These are phyloP conservation scores for Acromyrmex charruanus DNA, from an alignment of 1,140 invertebrate species.

Conservation along the genomic window DNA sequence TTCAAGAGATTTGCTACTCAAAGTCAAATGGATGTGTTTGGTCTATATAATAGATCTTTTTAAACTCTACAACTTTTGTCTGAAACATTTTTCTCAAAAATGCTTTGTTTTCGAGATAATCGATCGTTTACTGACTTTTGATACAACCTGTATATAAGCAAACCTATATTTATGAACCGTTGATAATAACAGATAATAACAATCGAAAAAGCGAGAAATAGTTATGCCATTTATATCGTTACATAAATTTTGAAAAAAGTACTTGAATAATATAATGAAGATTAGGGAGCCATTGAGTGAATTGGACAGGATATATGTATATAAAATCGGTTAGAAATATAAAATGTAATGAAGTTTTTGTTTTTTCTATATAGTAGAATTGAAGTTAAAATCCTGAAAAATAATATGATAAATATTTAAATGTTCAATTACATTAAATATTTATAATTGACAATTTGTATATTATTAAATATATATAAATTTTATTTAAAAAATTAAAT, in stretches of 20 bases:
- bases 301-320: not conserved
- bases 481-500: not conserved
- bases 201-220: conserved; percentile 3
- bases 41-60: no score
- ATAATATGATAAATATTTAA: not conserved
- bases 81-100: no score
- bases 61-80: no score
- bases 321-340: not conserved
- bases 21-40: no score
- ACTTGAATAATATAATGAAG: conserved; percentile 1
- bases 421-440: not conserved
- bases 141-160: not conserved
- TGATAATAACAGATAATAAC: conserved; percentile 32
- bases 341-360: not conserved
- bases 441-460: not conserved
- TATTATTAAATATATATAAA: not conserved
- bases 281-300: not conserved
- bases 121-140: no score
- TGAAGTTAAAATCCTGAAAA: not conserved
- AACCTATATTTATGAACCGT: conserved; percentile 52
- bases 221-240: conserved; percentile 11
- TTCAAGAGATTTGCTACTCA: no score
- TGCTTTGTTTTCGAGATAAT: no score
- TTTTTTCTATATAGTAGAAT: not conserved
- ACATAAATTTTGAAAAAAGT: conserved; percentile 19